These are phyloP conservation scores for Scylla paramamosain DNA, from an alignment of 1,140 invertebrate genomes.

Conservation along the genomic window DNA sequence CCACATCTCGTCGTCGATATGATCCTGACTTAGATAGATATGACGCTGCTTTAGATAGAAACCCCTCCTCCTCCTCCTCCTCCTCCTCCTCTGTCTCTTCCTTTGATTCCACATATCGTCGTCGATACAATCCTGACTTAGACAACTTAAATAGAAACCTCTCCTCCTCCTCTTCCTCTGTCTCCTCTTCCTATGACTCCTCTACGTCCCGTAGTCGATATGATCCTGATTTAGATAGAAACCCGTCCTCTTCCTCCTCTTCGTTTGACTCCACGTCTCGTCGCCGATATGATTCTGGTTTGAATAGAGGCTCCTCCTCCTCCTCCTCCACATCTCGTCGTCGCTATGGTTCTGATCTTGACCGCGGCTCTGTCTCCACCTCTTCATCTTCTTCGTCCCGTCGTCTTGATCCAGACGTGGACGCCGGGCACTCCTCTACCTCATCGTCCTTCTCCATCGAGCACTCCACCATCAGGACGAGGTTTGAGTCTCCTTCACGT, in stretches of 20 bases:
- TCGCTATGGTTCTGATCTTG: conserved; percentile 5
- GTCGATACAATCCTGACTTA: not conserved
- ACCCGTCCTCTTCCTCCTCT: no score
- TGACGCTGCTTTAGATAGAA: no score
- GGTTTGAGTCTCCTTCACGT: conserved; percentile 4
- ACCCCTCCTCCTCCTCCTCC: no score
- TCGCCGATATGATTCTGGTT: not conserved
- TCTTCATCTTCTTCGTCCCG: not conserved
- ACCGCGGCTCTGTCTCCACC: not conserved
- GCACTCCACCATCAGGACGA: conserved; percentile 51
- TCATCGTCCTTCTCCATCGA: conserved; percentile 46
- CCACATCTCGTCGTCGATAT: not conserved
- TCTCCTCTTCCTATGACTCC: not conserved
- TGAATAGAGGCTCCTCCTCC: not conserved
- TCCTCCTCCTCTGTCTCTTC: conserved; percentile 50
- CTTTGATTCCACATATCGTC: not conserved
- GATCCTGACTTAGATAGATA: not conserved
- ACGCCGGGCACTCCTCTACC: not conserved
- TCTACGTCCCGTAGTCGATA: no score
- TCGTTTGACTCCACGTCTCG: not conserved
- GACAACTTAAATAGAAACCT: not conserved
- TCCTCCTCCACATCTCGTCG: not conserved
- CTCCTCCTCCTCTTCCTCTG: not conserved
- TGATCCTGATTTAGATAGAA: no score
- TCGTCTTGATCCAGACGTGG: not conserved